Percentiles rank a stretch among this genome's conserved stretches.
Conservation (phyloP, 2,797 vertebrate species). For the Mormyrus proboscirostris region DNA sequence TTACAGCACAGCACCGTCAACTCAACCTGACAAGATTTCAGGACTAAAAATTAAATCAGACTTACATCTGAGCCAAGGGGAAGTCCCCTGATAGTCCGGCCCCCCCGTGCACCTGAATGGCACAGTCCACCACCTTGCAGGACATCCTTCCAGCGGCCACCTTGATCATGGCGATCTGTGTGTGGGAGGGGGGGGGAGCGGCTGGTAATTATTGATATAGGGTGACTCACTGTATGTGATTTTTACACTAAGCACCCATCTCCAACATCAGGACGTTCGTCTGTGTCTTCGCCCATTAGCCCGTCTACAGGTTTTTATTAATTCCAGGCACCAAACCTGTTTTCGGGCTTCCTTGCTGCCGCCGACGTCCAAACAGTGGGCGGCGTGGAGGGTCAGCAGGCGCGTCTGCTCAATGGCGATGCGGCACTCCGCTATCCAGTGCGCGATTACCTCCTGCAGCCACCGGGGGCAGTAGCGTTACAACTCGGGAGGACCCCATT, state of each 20-base stretch:
- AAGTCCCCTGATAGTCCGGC: constrained; percentile 83
- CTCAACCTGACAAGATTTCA: neutral
- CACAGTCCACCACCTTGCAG: constrained; percentile 76
- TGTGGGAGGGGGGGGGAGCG: neutral
- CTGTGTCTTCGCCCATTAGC: neutral
- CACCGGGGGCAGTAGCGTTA: neutral
- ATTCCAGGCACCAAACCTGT: constrained; percentile 58
- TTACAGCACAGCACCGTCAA: neutral
- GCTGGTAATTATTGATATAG: neutral
- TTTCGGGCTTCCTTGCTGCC: constrained; percentile 73
- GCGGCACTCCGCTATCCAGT: constrained; percentile 87
- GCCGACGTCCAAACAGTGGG: constrained; percentile 64
- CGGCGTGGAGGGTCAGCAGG: constrained; percentile 75
- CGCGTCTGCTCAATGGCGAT: constrained; percentile 82
- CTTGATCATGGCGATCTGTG: constrained; percentile 87
- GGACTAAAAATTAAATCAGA: constrained; percentile 23
- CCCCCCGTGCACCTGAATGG: constrained; percentile 81
- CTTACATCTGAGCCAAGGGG: constrained; percentile 84
- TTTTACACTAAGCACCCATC: neutral
- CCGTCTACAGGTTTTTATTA: neutral
- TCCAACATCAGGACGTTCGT: neutral
- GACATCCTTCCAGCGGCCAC: constrained; percentile 76
- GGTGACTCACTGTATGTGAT: neutral
- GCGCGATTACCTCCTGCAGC: constrained; percentile 78
- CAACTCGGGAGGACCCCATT: neutral